These are phyloP conservation scores for Hylaea fasciaria DNA, from an alignment of 2,888 invertebrate species.

Conservation along the genomic window DNA sequence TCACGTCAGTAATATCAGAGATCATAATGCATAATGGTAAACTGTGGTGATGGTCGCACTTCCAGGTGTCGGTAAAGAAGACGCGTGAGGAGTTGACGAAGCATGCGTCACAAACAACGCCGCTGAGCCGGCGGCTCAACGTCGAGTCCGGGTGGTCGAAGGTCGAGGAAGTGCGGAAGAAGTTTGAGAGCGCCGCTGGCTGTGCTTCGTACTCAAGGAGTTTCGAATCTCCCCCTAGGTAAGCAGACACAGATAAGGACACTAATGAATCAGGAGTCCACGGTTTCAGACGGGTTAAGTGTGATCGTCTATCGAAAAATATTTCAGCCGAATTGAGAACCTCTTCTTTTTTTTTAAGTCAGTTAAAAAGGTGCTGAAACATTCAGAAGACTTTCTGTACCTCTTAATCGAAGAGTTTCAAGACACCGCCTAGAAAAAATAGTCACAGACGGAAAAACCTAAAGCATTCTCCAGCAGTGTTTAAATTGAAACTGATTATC, in stretches of 20 bases:
- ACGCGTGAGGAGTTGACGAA: constrained; percentile 76
- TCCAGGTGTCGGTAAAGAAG: constrained; percentile 66
- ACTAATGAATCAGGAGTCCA: too few relatives aligned
- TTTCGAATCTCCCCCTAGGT: constrained; percentile 81
- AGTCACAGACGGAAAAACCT: too few relatives aligned
- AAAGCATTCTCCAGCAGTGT: too few relatives aligned
- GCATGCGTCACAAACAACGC: constrained; percentile 74
- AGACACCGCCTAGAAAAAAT: too few relatives aligned
- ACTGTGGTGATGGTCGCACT: background rate
- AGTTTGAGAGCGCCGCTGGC: constrained; percentile 73
- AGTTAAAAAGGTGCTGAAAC: too few relatives aligned
- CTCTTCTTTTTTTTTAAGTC: too few relatives aligned
- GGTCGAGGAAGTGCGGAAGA: constrained; percentile 80
- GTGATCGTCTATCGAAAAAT: background rate
- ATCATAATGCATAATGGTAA: background rate
- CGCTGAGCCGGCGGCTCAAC: constrained; percentile 76
- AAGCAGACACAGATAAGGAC: constrained; percentile 19
- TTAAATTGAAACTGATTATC: too few relatives aligned
- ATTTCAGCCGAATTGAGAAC: too few relatives aligned
- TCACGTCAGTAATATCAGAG: too few relatives aligned
- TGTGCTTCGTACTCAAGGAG: constrained; percentile 70
- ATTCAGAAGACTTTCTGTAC: too few relatives aligned
- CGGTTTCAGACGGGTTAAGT: background rate
- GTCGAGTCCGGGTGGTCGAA: constrained; percentile 81
- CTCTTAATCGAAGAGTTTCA: too few relatives aligned